Conservation (phyloP, 2,113 vertebrate genomes). For the Tragelaphus scriptus region DNA sequence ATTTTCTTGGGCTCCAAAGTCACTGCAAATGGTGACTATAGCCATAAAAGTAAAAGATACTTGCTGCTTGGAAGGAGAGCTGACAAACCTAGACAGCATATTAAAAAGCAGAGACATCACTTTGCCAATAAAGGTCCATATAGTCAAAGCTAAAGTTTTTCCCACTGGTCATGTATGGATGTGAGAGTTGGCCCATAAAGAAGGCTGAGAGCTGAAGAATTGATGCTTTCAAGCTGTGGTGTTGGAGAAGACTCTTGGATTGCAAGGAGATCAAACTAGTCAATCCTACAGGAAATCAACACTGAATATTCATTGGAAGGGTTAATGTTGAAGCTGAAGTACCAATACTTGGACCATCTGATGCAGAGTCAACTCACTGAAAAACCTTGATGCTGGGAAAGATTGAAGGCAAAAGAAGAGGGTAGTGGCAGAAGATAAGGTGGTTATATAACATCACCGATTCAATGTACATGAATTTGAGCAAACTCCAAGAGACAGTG, state of each 20-base stretch:
- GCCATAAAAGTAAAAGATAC: not conserved
- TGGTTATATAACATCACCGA: no score
- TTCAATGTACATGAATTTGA: no score
- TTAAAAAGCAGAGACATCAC: not conserved
- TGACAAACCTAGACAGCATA: not conserved
- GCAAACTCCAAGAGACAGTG: no score
- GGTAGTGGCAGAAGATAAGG: no score
- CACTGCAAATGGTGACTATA: not conserved
- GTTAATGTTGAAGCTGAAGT: not conserved
- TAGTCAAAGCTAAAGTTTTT: not conserved
- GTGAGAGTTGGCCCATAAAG: not conserved
- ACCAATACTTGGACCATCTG: not conserved
- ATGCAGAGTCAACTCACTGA: not conserved
- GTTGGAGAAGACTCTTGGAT: not conserved
- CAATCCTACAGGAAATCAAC: not conserved
- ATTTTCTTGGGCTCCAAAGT: not conserved
- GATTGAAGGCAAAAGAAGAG: not conserved
- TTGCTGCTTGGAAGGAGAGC: not conserved
- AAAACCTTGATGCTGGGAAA: not conserved
- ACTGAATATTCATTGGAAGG: not conserved
- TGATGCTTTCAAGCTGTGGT: not conserved
- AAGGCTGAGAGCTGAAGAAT: not conserved
- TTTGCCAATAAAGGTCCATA: not conserved
- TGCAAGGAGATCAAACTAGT: not conserved
- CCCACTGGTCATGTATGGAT: not conserved